Evolutionary conservation across 2,888 invertebrate species (phyloP).

Genomic region (Slavum lentiscoides): DNA sequence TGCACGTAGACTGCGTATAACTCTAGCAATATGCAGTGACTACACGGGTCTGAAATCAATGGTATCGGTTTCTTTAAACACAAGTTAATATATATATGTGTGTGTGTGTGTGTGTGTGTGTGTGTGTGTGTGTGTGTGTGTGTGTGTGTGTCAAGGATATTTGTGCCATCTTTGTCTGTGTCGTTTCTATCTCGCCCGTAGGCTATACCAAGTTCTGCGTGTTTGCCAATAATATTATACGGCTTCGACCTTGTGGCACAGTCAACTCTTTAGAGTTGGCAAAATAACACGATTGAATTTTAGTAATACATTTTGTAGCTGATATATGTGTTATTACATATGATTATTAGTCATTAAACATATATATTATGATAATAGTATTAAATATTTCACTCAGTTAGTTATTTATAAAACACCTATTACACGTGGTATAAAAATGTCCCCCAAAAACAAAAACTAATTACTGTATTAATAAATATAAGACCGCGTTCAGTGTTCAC

Average conservation of each 20-base stretch:
- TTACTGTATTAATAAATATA: too few relatives aligned
- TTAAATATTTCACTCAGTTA: background rate
- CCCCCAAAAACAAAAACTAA: background rate
- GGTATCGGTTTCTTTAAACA: slow-evolving; percentile 22
- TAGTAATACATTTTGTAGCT: slow-evolving; percentile 13
- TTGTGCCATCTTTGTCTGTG: slow-evolving; percentile 40
- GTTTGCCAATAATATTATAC: slow-evolving; percentile 46
- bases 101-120: too few relatives aligned
- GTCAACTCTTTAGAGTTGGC: slow-evolving; percentile 29
- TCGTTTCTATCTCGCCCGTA: slow-evolving; percentile 13
- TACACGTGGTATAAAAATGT: background rate
- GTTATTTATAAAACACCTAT: slow-evolving; percentile 9
- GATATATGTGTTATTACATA: background rate
- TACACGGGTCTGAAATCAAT: background rate
- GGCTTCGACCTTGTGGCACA: slow-evolving; percentile 43
- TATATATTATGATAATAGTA: slow-evolving; percentile 3
- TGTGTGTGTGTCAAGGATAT: slow-evolving; percentile 52
- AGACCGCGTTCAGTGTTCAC: too few relatives aligned
- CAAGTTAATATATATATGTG: slow-evolving; percentile 3
- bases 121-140: too few relatives aligned
- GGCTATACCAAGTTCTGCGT: slow-evolving; percentile 27
- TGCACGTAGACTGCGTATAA: background rate
- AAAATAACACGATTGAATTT: slow-evolving; percentile 25
- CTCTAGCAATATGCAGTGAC: too few relatives aligned
- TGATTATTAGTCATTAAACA: background rate